phyloP scores from a whole-genome alignment of 2,888 invertebrate genomes.

The Himalopsyche anomala region DNA sequence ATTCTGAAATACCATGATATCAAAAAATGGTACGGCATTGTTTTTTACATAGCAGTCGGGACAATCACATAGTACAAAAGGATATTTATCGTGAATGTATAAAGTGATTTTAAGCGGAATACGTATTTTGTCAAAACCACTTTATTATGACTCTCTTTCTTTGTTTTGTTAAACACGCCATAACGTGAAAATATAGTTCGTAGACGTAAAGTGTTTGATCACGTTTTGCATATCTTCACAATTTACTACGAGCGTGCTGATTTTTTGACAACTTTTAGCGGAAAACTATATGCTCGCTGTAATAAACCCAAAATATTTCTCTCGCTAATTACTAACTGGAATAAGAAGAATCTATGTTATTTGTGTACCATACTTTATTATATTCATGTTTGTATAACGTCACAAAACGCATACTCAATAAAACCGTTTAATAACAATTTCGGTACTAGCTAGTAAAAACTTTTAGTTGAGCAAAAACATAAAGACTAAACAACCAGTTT shows the following conservation, averaged over 20 bases:
- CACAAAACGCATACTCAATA: too few species aligned
- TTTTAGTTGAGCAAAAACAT: too few species aligned
- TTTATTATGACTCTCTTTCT: background rate
- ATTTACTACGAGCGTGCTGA: background rate
- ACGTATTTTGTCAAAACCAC: background rate
- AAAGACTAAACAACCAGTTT: too few species aligned
- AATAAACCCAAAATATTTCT: background rate
- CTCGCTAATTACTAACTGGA: background rate
- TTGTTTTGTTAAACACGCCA: background rate
- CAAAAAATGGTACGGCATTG: too few species aligned
- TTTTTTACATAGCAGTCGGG: too few species aligned
- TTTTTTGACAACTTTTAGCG: conserved; percentile 8
- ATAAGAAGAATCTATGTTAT: background rate
- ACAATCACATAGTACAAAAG: too few species aligned
- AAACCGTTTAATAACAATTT: too few species aligned
- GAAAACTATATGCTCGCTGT: background rate
- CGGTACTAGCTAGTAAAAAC: too few species aligned
- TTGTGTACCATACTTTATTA: background rate
- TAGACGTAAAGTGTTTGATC: background rate
- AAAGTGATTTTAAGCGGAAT: too few species aligned
- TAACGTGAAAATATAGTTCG: background rate
- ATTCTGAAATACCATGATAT: too few species aligned
- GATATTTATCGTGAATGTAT: too few species aligned
- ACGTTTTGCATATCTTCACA: background rate
- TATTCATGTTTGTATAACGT: too few species aligned